Evolutionary conservation across 2,797 vertebrate species (phyloP).

Genomic region (Etheostoma perlongum): DNA sequence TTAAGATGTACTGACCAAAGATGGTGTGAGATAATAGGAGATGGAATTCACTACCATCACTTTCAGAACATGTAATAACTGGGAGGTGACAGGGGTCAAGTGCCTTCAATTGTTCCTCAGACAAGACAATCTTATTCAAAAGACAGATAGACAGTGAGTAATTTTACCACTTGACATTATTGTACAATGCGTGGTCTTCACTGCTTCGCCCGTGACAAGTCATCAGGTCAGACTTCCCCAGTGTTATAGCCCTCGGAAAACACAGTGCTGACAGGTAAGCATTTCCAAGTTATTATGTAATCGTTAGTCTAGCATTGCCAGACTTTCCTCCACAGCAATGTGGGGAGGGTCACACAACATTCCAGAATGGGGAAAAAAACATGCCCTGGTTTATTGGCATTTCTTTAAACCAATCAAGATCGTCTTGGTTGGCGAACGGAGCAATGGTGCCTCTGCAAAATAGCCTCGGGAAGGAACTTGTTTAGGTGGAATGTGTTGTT

Average conservation of each 20-base stretch:
- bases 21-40: conserved; percentile 47
- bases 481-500: too few species aligned
- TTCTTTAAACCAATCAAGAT: too few species aligned
- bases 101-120: conserved; percentile 59
- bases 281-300: conserved; percentile 3
- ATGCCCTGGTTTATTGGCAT: too few species aligned
- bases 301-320: too few species aligned
- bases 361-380: too few species aligned
- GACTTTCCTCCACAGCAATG: too few species aligned
- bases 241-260: conserved; percentile 36
- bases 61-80: conserved; percentile 74
- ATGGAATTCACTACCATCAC: conserved; percentile 37
- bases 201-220: conserved; percentile 38
- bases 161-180: conserved; percentile 70
- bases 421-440: too few species aligned
- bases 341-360: too few species aligned
- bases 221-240: conserved; percentile 48
- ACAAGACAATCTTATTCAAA: conserved; percentile 69
- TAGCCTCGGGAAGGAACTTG: too few species aligned
- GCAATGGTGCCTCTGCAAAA: too few species aligned
- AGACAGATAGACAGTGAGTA: conserved; percentile 50
- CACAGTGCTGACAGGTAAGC: conserved; percentile 20
- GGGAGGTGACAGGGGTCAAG: conserved; percentile 74
- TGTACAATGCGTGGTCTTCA: conserved; percentile 64
- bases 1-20: conserved; percentile 34